Conservation (phyloP, 2,797 vertebrate genomes). For the Lophius americanus region DNA sequence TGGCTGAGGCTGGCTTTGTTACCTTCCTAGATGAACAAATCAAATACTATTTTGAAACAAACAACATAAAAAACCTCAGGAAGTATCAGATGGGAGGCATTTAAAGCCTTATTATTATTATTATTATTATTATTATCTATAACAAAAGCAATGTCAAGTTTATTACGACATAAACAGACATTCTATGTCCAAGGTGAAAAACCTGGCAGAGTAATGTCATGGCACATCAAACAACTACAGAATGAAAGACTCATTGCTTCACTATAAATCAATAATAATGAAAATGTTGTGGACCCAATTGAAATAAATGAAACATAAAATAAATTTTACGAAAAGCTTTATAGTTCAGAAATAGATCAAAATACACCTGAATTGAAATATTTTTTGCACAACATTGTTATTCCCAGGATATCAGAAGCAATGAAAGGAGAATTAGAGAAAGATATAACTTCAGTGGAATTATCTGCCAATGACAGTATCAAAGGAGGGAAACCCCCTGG, state of each 20-base stretch:
- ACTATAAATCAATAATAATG: slow-evolving; percentile 1
- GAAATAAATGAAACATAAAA: background rate
- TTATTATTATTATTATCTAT: background rate
- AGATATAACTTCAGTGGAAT: background rate
- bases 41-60: slow-evolving; percentile 9
- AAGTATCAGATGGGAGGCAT: slow-evolving; percentile 7
- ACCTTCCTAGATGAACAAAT: too few species aligned
- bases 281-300: background rate
- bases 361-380: too few species aligned
- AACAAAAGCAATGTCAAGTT: slow-evolving; percentile 1
- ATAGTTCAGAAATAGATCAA: background rate
- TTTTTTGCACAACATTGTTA: too few species aligned
- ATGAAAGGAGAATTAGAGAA: too few species aligned
- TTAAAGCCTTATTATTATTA: background rate
- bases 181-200: slow-evolving; percentile 14
- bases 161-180: slow-evolving; percentile 13
- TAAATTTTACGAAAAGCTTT: background rate
- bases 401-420: too few species aligned
- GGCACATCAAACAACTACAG: slow-evolving; percentile 9
- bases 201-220: slow-evolving; percentile 1
- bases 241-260: slow-evolving; percentile 5
- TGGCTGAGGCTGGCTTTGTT: too few species aligned
- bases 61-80: background rate
- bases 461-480: background rate
- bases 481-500: slow-evolving; percentile 6